Evolutionary conservation across 2,113 vertebrate genomes (phyloP).

Genomic region (Indicator maculatus): DNA sequence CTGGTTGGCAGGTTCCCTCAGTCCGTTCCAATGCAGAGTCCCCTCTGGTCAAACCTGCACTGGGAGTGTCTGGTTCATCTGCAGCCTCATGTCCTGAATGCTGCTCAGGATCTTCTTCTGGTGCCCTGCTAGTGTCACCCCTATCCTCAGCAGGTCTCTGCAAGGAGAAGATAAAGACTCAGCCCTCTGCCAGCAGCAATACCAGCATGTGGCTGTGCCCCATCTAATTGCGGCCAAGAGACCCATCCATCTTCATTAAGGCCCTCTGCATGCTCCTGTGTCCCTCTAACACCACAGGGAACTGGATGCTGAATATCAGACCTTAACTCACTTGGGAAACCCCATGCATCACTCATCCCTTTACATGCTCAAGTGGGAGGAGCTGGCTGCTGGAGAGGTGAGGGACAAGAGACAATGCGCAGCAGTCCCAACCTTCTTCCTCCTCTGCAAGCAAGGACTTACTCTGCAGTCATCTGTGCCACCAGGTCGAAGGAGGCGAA

Average conservation of each 20-base stretch:
- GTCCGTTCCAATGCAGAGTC: conserved; percentile 65
- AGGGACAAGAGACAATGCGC: neutral
- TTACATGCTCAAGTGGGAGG: rapidly evolving
- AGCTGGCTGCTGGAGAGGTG: neutral
- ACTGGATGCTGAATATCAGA: neutral
- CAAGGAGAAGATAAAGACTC: conserved; percentile 4
- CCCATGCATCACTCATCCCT: neutral
- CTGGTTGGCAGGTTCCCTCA: conserved; percentile 79
- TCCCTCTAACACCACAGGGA: neutral
- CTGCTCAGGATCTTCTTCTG: conserved; percentile 99
- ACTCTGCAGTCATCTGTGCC: conserved; percentile 99
- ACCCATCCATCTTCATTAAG: neutral
- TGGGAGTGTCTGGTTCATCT: conserved; percentile 99
- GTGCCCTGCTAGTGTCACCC: conserved; percentile 96
- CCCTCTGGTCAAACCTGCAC: conserved; percentile 92
- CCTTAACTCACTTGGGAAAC: neutral
- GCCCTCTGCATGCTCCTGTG: neutral
- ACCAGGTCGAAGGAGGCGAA: conserved; percentile 98
- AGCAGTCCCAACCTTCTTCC: neutral
- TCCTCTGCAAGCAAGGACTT: conserved; percentile 71
- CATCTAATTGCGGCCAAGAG: neutral
- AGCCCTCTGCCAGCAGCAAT: neutral
- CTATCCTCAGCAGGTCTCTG: conserved; percentile 97
- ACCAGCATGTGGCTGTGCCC: neutral
- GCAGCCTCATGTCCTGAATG: conserved; percentile 99